Conservation (phyloP, 92 coral and sea anemone genomes). For the Paramuricea clavata region DNA sequence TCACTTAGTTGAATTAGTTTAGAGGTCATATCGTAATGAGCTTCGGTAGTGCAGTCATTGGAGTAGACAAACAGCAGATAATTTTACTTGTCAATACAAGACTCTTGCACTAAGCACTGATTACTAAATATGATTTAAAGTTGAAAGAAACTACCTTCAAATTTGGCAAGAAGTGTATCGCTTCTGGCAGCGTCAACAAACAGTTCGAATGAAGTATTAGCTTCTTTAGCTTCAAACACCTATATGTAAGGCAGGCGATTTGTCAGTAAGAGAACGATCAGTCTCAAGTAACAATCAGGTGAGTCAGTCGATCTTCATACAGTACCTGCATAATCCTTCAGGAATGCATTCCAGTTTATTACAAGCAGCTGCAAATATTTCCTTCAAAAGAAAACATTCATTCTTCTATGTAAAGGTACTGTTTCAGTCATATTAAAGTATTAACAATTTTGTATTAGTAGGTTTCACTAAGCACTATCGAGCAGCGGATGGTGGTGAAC, state of each 20-base stretch:
- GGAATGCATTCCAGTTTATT: constrained; percentile 98
- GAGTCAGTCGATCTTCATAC: neutral
- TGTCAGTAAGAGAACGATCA: too few relatives aligned
- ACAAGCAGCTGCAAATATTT: constrained; percentile 95
- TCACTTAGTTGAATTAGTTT: too few relatives aligned
- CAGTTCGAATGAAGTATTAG: constrained; percentile 94
- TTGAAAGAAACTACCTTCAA: constrained; percentile 67
- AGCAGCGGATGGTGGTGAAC: too few relatives aligned
- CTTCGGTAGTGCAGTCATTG: too few relatives aligned
- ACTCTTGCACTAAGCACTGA: too few relatives aligned
- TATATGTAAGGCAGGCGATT: too few relatives aligned
- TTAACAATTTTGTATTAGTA: too few relatives aligned
- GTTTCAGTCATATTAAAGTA: too few relatives aligned
- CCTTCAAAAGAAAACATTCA: constrained; percentile 59
- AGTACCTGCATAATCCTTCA: constrained; percentile 96
- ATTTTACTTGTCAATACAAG: neutral
- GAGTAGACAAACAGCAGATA: neutral
- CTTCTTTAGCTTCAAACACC: constrained; percentile 91
- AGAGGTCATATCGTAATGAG: too few relatives aligned
- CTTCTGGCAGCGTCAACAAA: constrained; percentile 94
- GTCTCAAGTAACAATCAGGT: too few relatives aligned
- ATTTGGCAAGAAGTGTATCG: constrained; percentile 91
- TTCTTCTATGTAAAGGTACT: too few relatives aligned
- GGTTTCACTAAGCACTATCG: too few relatives aligned
- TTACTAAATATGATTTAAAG: neutral